Conservation (phyloP, 1,140 invertebrate genomes). For the Diorhabda elongata region DNA sequence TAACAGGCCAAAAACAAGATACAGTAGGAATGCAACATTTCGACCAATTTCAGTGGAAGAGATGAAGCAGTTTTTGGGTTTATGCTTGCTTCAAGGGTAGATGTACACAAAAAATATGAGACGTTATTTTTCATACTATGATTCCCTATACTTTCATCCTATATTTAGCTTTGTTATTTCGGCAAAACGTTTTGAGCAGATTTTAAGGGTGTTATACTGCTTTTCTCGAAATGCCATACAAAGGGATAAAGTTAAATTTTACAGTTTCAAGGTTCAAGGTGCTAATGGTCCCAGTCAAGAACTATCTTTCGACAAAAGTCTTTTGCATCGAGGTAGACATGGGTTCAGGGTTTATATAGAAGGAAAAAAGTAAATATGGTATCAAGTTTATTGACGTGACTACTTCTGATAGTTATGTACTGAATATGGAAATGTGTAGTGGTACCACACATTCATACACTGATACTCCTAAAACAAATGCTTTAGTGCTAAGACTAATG, state of each 20-base stretch:
- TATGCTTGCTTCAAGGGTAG: not conserved
- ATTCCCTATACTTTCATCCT: not conserved
- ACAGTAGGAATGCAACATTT: slow-evolving; percentile 4
- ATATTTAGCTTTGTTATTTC: not conserved
- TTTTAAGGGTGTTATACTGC: too few species aligned
- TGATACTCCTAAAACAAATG: slow-evolving; percentile 7
- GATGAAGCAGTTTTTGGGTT: slow-evolving; percentile 10
- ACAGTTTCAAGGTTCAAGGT: not conserved
- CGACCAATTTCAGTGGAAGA: not conserved
- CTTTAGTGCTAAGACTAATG: slow-evolving; percentile 13
- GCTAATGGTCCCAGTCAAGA: not conserved
- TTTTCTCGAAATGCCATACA: too few species aligned
- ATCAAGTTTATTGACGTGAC: slow-evolving; percentile 10
- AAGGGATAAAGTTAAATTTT: not conserved
- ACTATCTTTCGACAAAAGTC: slow-evolving; percentile 2
- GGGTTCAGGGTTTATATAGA: slow-evolving; percentile 1
- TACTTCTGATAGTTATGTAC: not conserved
- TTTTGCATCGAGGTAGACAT: not conserved
- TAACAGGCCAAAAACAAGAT: not conserved
- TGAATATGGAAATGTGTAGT: slow-evolving; percentile 6
- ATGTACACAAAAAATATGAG: not conserved
- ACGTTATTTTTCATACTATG: slow-evolving; percentile 5
- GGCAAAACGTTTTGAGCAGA: too few species aligned
- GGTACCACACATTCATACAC: not conserved
- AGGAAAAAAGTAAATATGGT: not conserved